Percentiles rank a stretch among this genome's conserved stretches.
Evolutionary conservation across 2,113 vertebrate genomes (phyloP).

Genomic region (Rousettus leschenaultii): DNA sequence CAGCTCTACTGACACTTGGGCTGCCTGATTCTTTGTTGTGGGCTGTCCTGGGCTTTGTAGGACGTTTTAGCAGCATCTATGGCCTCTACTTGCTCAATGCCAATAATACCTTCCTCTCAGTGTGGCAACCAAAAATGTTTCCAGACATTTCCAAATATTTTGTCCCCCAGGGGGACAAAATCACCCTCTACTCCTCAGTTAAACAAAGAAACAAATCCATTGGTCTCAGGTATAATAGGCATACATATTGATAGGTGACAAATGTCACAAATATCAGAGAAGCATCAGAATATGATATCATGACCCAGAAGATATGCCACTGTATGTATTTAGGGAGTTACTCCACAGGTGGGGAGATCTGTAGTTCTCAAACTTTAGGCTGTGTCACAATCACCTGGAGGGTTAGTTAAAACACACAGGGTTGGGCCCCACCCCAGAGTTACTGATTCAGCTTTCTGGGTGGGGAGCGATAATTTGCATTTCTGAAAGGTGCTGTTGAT

Average conservation of each 20-base stretch:
- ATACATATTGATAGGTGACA: not conserved
- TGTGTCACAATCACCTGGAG: not conserved
- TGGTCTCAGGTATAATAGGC: not conserved
- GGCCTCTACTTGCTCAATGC: not conserved
- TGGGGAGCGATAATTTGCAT: not conserved
- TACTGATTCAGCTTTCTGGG: not conserved
- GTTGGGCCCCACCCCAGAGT: not conserved
- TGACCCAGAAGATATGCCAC: not conserved
- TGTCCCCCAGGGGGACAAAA: not conserved
- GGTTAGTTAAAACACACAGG: not conserved
- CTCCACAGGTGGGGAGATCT: not conserved
- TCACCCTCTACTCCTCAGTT: not conserved
- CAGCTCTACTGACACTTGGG: not conserved
- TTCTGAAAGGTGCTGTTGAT: not conserved
- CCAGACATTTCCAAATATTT: not conserved
- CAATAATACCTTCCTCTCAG: not conserved
- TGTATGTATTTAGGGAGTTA: not conserved
- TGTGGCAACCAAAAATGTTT: not conserved
- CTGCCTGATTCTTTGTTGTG: conserved; percentile 6
- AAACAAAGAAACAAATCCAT: not conserved
- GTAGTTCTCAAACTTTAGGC: not conserved
- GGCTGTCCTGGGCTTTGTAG: not conserved
- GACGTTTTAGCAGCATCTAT: not conserved
- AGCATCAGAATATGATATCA: not conserved
- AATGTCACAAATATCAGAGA: not conserved